phyloP scores from a whole-genome alignment of 2,797 vertebrate genomes.

The Acanthurus tractus region DNA sequence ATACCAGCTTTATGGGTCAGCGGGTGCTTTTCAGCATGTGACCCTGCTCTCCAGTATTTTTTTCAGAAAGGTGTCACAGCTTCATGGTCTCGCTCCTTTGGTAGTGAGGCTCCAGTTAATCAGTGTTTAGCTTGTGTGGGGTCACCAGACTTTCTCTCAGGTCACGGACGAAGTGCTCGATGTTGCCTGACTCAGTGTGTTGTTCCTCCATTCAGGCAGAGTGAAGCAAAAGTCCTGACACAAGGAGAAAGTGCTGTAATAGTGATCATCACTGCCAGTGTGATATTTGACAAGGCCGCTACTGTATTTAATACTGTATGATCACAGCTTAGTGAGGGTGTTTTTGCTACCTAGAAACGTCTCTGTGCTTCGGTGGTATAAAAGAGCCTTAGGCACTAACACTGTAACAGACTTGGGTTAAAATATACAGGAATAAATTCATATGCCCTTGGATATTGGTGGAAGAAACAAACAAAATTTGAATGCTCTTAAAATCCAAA shows the following conservation, averaged over 20 bases:
- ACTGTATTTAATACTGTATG: slow-evolving; percentile 56
- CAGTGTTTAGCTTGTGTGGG: slow-evolving; percentile 18
- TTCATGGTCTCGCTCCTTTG: neutral
- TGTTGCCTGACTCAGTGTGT: neutral
- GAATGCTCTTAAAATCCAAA: neutral
- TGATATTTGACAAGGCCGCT: slow-evolving; percentile 13
- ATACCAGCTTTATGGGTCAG: slow-evolving; percentile 40
- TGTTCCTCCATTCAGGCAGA: neutral
- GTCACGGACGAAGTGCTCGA: slow-evolving; percentile 16
- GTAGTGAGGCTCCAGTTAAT: slow-evolving; percentile 18
- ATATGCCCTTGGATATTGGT: too few relatives aligned
- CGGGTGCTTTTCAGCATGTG: slow-evolving; percentile 24
- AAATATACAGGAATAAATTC: slow-evolving; percentile 25
- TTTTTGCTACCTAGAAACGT: slow-evolving; percentile 66
- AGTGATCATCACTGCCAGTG: slow-evolving; percentile 20
- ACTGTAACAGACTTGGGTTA: slow-evolving; percentile 62
- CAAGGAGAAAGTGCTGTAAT: neutral
- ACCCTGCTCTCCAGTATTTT: slow-evolving; percentile 26
- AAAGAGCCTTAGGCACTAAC: slow-evolving; percentile 49
- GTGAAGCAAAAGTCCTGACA: slow-evolving; percentile 6
- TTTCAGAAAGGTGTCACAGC: slow-evolving; percentile 40
- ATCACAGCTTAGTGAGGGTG: slow-evolving; percentile 61
- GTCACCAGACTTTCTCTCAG: slow-evolving; percentile 30
- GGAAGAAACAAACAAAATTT: neutral
- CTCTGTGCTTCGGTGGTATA: slow-evolving; percentile 65